These are phyloP conservation scores for Mantis religiosa DNA, from an alignment of 2,888 invertebrate genomes.

Conservation along the genomic window DNA sequence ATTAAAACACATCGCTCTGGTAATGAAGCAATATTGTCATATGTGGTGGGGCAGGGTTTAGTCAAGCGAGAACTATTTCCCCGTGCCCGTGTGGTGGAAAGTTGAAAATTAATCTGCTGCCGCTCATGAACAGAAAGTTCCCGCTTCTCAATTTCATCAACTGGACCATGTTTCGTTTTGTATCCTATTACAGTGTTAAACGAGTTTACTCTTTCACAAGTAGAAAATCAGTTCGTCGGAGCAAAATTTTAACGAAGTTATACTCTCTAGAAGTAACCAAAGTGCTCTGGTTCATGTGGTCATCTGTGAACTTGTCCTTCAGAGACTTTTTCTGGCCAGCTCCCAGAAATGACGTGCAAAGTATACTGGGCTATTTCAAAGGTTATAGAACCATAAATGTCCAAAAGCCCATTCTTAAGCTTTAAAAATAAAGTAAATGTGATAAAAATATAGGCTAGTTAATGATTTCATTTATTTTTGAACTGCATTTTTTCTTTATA, in stretches of 20 bases:
- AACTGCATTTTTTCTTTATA: too few relatives aligned
- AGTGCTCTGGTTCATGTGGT: not conserved
- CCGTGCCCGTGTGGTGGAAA: not conserved
- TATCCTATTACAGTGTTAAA: not conserved
- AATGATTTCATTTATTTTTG: too few relatives aligned
- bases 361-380: not conserved
- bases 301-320: not conserved
- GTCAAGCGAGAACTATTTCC: not conserved
- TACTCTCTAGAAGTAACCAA: not conserved
- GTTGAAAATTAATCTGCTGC: not conserved
- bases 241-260: not conserved
- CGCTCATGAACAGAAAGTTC: not conserved
- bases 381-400: too few relatives aligned
- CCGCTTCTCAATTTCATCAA: not conserved
- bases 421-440: too few relatives aligned
- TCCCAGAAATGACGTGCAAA: not conserved
- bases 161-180: not conserved
- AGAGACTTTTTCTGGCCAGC: not conserved
- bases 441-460: too few relatives aligned
- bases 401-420: too few relatives aligned
- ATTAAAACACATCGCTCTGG: not conserved
- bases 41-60: not conserved
- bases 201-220: not conserved
- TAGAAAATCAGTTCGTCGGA: not conserved
- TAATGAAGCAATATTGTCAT: not conserved